A percentile compares a stretch with the other conserved stretches of the same genome.
These are phyloP conservation scores for Beroe forskalii DNA, from an alignment of 37 sponge, comb jelly and placozoan species.

Conservation along the genomic window DNA sequence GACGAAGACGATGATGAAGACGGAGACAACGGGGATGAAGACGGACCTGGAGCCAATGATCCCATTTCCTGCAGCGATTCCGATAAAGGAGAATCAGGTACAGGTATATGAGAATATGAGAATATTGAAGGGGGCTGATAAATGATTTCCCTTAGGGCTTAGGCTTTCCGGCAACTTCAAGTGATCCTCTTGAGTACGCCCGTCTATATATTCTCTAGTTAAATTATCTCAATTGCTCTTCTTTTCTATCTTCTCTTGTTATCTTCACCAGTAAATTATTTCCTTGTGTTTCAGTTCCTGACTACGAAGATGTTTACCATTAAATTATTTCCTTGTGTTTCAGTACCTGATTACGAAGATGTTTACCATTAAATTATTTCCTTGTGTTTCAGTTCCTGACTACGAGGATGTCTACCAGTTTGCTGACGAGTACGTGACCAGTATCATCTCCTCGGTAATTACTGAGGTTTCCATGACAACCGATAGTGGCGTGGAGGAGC, in stretches of 20 bases:
- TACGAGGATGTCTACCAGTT: conserved; percentile 60
- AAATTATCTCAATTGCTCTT: too few relatives aligned
- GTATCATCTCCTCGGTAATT: conserved; percentile 12
- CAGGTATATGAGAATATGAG: too few relatives aligned
- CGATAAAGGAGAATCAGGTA: conserved; percentile 64
- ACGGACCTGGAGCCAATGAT: conserved; percentile 7
- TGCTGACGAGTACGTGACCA: conserved; percentile 53
- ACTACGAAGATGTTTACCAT: too few relatives aligned
- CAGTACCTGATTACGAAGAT: conserved; percentile 35
- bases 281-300: conserved; percentile 22
- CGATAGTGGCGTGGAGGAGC: conserved; percentile 60
- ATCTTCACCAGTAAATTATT: too few relatives aligned
- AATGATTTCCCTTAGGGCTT: too few relatives aligned
- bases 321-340: too few relatives aligned
- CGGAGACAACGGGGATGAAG: conserved; percentile 24
- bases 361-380: neutral
- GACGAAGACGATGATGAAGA: neutral
- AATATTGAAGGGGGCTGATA: too few relatives aligned
- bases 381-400: conserved; percentile 38
- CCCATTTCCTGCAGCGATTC: neutral
- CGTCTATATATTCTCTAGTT: too few relatives aligned
- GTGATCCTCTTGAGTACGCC: too few relatives aligned
- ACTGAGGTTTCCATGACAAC: conserved; percentile 67
- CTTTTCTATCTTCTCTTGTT: too few relatives aligned
- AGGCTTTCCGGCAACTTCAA: too few relatives aligned